Evolutionary conservation across 1,140 invertebrate species (phyloP), one percentile per base, ranked within the genome.

Genomic region (Paracyclopina nana): DNA sequence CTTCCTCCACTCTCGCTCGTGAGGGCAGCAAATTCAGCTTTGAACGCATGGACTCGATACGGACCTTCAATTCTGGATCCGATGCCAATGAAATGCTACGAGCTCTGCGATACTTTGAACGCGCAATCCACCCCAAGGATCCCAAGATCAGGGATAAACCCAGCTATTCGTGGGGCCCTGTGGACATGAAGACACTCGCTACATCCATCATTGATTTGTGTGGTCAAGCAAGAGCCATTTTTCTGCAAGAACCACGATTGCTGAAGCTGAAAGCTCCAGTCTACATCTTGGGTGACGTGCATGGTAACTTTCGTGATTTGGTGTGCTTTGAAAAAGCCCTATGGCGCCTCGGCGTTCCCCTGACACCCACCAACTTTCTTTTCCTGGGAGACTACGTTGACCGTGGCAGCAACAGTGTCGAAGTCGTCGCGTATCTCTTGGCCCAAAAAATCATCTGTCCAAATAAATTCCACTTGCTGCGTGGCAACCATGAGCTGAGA

Each of bases 311-410:
- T 53, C 61, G 63, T 34, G 74, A 76, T 59, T 57, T 76, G 29
- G 60, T 72, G 4, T 67, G 68, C 49, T 76, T 74, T 67, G 74
- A 76, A 59, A 72, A 72, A 55, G 67, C 66, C 0, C 57, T 75
- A 14, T 75, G 73, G 73, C 58, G 71, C 45, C 64, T 72, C 58
- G 72, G 72, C 9, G 70, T 72, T 2, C 54, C 67, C 4, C 57
- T 74, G 6, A 72, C 70, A 12, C 74, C 75, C 4, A 68, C 72
- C 1, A 65, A 65, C 25, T 68, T 77, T 53, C 58, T 78, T 0
- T 78, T 77, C 58, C 65, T 78, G 12, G 76, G 76, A 2, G 75
- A 78, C 60, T 78, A 76, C 61, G 76, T 78, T 0, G 76, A 78
- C 58, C 59, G 75, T 53, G 74, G 74, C 6, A 61, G 65, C 6